These are phyloP conservation scores for Maniola jurtina DNA, from an alignment of 1,140 invertebrate genomes.

Conservation along the genomic window DNA sequence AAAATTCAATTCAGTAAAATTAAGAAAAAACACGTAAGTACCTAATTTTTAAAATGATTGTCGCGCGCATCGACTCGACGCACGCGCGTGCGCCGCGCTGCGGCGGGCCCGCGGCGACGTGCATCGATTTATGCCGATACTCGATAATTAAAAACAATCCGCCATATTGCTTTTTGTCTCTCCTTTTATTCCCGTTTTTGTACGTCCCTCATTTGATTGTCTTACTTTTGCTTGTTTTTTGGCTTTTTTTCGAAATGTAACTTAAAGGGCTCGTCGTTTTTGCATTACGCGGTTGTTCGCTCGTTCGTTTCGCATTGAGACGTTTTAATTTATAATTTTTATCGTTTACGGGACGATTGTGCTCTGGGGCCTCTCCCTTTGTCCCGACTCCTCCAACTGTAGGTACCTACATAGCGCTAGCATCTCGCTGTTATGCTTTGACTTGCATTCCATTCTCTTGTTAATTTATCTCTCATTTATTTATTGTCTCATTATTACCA, in stretches of 20 bases:
- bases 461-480: no score
- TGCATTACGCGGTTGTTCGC: conserved; percentile 60
- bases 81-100: conserved; percentile 39
- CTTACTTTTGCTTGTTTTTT: conserved; percentile 58
- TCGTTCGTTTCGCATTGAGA: conserved; percentile 62
- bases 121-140: conserved; percentile 77
- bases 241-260: conserved; percentile 51
- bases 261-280: conserved; percentile 54
- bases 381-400: background rate
- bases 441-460: no score
- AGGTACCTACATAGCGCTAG: background rate
- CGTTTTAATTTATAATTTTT: conserved; percentile 73
- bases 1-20: no score
- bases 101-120: conserved; percentile 67
- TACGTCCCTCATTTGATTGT: conserved; percentile 76
- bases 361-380: background rate
- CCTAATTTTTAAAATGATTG: conserved; percentile 6
- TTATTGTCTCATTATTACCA: no score
- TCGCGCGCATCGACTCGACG: conserved; percentile 38
- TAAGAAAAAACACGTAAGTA: background rate
- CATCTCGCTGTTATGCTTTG: background rate
- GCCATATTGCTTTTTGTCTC: conserved; percentile 74
- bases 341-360: conserved; percentile 35
- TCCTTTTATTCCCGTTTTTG: conserved; percentile 72
- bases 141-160: conserved; percentile 79